Evolutionary conservation across 2,113 vertebrate species (phyloP), one percentile per base, ranked within the genome.

Genomic region (Galeopterus variegatus): DNA sequence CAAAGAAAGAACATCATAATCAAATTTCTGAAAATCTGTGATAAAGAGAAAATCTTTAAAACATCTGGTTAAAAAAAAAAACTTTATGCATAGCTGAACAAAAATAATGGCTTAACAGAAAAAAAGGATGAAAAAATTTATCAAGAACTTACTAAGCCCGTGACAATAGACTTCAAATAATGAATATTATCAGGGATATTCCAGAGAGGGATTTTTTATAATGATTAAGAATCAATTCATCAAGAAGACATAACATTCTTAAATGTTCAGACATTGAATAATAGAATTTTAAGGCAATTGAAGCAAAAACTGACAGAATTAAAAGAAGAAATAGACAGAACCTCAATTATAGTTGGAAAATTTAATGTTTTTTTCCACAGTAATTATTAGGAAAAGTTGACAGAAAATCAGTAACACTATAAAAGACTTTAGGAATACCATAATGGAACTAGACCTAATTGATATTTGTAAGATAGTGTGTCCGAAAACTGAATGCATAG

Each of bases 31-130:
- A 89, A 77, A 69, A 69, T 41, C 8, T 28, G 7, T 89, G 21
- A 70, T 73, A 62, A 83, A 73, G 26, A 54, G 54, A 54, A 64
- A 83, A 70, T 62, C 64, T 81, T 96, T 69, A 89, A 54, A 80
- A 15, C 6, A n/a, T 58, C 7, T 41, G 9, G n/a, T 36, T 26
- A 33, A 31, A 77, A 9, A 92, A 60, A 84, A 14, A 72, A 62
- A 45, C 65, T 62, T 95, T 45, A 75, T 85, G 58, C 41, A 90
- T 5, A 52, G 17, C 18, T 96, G 50, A 90, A 90, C 52, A 90
- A 86, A 81, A 33, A 86, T 69, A 95, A 82, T 76, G 52, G 13
- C 8, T 81, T 86, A 54, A 45, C 21, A 86, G 33, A 26, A 67
- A 50, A 76, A 62, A 52, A 54, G 15, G 45, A 75, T 31, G 14